A percentile compares a stretch with the other conserved stretches of the same genome.
These are phyloP conservation scores for Girardia tigrina DNA, from an alignment of 2,888 invertebrate species.

Conservation along the genomic window DNA sequence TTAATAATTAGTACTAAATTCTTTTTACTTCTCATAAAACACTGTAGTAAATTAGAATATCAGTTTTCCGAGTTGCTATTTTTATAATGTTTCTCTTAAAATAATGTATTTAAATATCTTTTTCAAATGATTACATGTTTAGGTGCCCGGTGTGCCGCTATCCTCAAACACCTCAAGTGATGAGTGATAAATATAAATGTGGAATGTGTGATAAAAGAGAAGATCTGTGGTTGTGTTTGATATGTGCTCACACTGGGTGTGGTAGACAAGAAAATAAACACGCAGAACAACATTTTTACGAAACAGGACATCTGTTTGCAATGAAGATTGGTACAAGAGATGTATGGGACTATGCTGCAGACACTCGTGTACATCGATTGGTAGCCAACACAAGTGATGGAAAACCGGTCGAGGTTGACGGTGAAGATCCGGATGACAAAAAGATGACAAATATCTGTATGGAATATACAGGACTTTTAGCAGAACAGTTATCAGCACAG, in stretches of 20 bases:
- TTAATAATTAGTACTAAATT: too few relatives aligned
- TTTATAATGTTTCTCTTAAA: too few relatives aligned
- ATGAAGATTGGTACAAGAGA: slow-evolving; percentile 80
- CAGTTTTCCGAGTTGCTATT: too few relatives aligned
- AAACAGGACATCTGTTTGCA: slow-evolving; percentile 89
- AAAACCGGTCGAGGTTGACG: slow-evolving; percentile 62
- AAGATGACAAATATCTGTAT: slow-evolving; percentile 85
- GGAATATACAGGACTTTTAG: slow-evolving; percentile 76
- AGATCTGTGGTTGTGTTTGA: slow-evolving; percentile 89
- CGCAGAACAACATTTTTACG: slow-evolving; percentile 80
- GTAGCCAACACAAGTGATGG: slow-evolving; percentile 91
- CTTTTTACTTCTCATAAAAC: too few relatives aligned
- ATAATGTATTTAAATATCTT: too few relatives aligned
- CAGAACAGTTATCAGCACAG: slow-evolving; percentile 84
- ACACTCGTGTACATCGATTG: slow-evolving; percentile 84
- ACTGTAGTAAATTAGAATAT: too few relatives aligned
- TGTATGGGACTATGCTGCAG: slow-evolving; percentile 98
- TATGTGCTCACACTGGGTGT: slow-evolving; percentile 95
- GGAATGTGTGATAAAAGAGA: slow-evolving; percentile 57
- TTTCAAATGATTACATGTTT: too few relatives aligned
- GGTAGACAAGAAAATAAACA: slow-evolving; percentile 78
- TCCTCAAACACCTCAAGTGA: slow-evolving; percentile 67
- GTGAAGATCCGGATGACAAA: slow-evolving; percentile 54
- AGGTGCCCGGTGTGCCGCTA: slow-evolving; percentile 93
- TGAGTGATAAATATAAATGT: slow-evolving; percentile 59